Evolutionary conservation across 2,113 vertebrate genomes (phyloP).

Genomic region (Rhadina sibilatrix): DNA sequence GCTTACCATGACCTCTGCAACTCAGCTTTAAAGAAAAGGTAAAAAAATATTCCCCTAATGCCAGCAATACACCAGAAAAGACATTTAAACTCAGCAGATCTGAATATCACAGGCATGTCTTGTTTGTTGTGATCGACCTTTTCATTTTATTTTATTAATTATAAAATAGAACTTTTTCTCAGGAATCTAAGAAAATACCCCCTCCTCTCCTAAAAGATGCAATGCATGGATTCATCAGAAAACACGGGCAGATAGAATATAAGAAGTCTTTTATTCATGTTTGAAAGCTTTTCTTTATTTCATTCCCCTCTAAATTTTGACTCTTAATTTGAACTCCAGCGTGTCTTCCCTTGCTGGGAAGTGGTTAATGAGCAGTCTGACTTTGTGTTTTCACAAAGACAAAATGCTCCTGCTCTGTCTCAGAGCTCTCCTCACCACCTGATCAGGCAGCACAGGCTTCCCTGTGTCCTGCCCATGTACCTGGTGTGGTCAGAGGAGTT

Average conservation of each 20-base stretch:
- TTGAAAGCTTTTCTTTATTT: constrained; percentile 24
- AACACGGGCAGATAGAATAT: not conserved
- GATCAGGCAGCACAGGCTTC: not conserved
- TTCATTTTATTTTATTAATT: constrained; percentile 26
- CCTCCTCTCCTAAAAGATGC: not conserved
- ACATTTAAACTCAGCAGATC: not conserved
- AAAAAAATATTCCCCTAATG: constrained; percentile 43
- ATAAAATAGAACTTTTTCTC: not conserved
- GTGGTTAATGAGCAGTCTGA: not conserved
- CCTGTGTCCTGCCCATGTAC: not conserved
- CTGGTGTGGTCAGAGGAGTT: not conserved
- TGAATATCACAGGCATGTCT: not conserved
- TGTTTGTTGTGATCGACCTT: not conserved
- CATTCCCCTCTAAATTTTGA: not conserved
- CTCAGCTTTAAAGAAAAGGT: constrained; percentile 19
- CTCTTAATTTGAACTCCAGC: not conserved
- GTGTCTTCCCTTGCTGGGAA: not conserved
- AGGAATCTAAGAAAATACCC: not conserved
- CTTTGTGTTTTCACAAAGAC: not conserved
- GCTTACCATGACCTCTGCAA: constrained; percentile 35
- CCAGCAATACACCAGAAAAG: not conserved
- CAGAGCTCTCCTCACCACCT: not conserved
- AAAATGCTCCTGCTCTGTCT: not conserved
- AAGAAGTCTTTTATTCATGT: not conserved
- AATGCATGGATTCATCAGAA: not conserved